phyloP scores from a whole-genome alignment of 2,888 invertebrate genomes.

The Ormyrus nitidulus region DNA sequence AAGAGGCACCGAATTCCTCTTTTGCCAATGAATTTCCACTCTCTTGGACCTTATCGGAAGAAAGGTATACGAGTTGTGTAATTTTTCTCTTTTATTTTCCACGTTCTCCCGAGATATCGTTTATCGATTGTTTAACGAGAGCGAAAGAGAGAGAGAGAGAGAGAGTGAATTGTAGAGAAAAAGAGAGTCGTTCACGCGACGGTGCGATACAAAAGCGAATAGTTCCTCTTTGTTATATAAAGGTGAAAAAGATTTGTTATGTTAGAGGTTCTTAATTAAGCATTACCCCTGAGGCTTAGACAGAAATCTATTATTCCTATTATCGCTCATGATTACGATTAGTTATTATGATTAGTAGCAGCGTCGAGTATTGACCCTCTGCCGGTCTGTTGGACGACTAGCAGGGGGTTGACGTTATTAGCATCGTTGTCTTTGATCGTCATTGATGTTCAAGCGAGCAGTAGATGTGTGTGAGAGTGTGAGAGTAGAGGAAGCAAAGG shows the following conservation, averaged over 20 bases:
- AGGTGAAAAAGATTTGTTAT: constrained; percentile 54
- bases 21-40: neutral
- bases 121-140: neutral
- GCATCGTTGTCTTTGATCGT: neutral
- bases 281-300: constrained; percentile 71
- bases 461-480: constrained; percentile 54
- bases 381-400: neutral
- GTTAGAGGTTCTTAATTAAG: constrained; percentile 69
- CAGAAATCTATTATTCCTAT: constrained; percentile 26
- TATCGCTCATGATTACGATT: constrained; percentile 25
- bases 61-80: too few species aligned
- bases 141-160: constrained; percentile 1
- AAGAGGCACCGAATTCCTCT: neutral
- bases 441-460: constrained; percentile 45
- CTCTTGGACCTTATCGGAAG: neutral
- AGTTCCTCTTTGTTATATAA: constrained; percentile 72
- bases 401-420: constrained; percentile 15
- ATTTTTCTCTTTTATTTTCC: neutral
- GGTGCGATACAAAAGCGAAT: constrained; percentile 66
- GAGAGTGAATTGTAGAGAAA: constrained; percentile 5
- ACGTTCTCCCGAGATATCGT: neutral
- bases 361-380: neutral
- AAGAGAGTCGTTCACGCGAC: constrained; percentile 42
- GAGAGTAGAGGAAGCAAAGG: neutral
- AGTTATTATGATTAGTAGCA: constrained; percentile 16